These are phyloP conservation scores for Boloria selene DNA, from an alignment of 2,888 invertebrate genomes.

Conservation along the genomic window DNA sequence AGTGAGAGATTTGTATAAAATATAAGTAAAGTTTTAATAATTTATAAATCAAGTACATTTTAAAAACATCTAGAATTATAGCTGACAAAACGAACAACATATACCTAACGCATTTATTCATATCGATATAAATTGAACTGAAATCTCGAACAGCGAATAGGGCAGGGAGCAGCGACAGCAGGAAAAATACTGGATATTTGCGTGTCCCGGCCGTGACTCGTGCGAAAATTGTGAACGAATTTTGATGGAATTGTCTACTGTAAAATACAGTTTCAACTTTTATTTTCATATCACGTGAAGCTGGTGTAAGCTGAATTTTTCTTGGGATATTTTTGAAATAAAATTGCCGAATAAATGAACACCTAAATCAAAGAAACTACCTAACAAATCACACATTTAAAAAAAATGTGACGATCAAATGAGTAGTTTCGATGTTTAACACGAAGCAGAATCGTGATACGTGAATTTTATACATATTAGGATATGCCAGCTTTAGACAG, in stretches of 20 bases:
- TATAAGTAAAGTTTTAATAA: too few species aligned
- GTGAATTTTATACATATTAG: too few species aligned
- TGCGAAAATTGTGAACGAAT: slow-evolving; percentile 16
- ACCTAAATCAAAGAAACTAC: neutral
- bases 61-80: too few species aligned
- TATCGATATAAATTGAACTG: neutral
- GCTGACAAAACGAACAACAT: too few species aligned
- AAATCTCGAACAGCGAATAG: neutral
- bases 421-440: too few species aligned
- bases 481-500: slow-evolving; percentile 10
- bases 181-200: slow-evolving; percentile 8
- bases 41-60: too few species aligned
- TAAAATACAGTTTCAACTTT: slow-evolving; percentile 9
- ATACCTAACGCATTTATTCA: neutral
- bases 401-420: too few species aligned
- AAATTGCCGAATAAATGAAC: slow-evolving; percentile 4
- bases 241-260: slow-evolving; percentile 17
- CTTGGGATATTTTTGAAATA: slow-evolving; percentile 3
- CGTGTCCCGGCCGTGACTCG: slow-evolving; percentile 8
- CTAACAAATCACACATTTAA: too few species aligned
- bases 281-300: slow-evolving; percentile 13
- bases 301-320: neutral
- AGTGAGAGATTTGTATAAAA: too few species aligned
- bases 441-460: too few species aligned
- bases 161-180: slow-evolving; percentile 5